Evolutionary conservation across 2,113 vertebrate species (phyloP).

Genomic region (Fulmarus glacialis): DNA sequence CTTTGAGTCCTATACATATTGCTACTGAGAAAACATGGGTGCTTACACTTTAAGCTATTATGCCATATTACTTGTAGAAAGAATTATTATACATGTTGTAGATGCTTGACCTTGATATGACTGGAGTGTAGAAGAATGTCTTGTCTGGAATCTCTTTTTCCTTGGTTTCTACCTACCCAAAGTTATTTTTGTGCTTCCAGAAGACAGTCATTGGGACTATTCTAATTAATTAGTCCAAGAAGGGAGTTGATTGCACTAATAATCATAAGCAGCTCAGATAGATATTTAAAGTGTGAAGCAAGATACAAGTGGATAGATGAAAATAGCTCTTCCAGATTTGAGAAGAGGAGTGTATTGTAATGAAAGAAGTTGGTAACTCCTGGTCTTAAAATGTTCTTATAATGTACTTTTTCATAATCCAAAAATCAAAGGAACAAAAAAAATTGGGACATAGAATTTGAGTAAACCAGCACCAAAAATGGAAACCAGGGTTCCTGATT

Average conservation of each 20-base stretch:
- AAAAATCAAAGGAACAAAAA: not conserved
- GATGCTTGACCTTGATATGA: not conserved
- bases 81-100: not conserved
- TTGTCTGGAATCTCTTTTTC: not conserved
- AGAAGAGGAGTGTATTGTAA: not conserved
- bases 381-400: not conserved
- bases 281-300: not conserved
- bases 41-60: not conserved
- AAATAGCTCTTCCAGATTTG: not conserved
- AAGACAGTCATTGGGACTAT: not conserved
- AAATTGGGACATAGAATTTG: no score
- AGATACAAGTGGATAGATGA: not conserved
- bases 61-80: not conserved
- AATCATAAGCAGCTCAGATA: not conserved
- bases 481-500: not conserved
- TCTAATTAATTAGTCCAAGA: conserved; percentile 19
- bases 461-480: not conserved
- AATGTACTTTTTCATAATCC: not conserved
- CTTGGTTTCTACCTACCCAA: not conserved
- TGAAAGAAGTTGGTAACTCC: not conserved
- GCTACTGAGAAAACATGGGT: fast-evolving
- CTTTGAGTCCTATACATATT: not conserved
- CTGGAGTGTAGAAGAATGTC: not conserved
- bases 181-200: not conserved
- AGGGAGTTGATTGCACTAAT: not conserved